These are phyloP conservation scores for Podotricha telesiphe DNA, from an alignment of 2,888 invertebrate species.

Conservation along the genomic window DNA sequence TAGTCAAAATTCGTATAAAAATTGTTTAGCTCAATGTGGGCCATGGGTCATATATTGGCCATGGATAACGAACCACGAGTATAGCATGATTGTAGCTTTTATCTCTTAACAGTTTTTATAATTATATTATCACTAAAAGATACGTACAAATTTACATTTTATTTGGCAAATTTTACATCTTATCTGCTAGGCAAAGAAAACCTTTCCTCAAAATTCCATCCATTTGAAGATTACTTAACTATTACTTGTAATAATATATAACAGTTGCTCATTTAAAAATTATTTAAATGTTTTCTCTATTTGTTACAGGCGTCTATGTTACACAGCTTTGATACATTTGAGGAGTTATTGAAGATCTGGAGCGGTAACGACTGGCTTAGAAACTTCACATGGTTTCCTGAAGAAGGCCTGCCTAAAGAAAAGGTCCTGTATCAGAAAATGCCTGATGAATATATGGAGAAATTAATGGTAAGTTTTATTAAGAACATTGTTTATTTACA, in stretches of 20 bases:
- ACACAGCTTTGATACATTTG: constrained; percentile 60
- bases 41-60: no score
- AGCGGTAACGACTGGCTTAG: constrained; percentile 64
- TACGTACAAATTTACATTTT: no score
- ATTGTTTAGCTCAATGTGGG: no score
- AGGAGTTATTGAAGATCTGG: constrained; percentile 58
- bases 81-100: background rate
- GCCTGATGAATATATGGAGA: constrained; percentile 58
- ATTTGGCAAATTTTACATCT: no score
- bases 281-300: constrained; percentile 6
- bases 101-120: background rate
- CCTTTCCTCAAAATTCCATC: no score
- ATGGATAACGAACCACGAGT: background rate
- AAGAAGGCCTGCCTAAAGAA: constrained; percentile 64
- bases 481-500: constrained; percentile 31
- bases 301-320: constrained; percentile 70
- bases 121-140: no score
- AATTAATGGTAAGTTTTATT: constrained; percentile 61
- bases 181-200: background rate
- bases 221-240: no score
- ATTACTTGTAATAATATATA: background rate
- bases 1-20: constrained; percentile 11
- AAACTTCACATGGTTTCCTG: constrained; percentile 60
- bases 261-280: background rate
- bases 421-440: constrained; percentile 58